Percentiles rank a stretch among this genome's conserved stretches.
Evolutionary conservation across 2,888 invertebrate species (phyloP).

Genomic region (Ormyrus pomaceus): DNA sequence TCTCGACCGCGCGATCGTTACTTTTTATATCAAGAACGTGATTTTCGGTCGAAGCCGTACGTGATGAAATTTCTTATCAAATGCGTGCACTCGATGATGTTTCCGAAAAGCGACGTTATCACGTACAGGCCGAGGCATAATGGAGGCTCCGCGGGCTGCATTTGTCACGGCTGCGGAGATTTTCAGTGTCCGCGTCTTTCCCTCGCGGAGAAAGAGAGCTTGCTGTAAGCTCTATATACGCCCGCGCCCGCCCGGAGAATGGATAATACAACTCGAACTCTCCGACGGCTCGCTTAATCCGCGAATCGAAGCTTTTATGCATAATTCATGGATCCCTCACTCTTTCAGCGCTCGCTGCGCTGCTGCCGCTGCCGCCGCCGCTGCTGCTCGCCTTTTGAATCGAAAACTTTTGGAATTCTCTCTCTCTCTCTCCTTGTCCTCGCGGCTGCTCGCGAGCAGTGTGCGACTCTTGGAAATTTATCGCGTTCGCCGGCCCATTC

Average conservation of each 20-base stretch:
- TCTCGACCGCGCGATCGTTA: constrained; percentile 57
- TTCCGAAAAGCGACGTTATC: constrained; percentile 24
- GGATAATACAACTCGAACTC: constrained; percentile 67
- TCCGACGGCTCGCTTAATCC: constrained; percentile 67
- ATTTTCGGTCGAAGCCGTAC: constrained; percentile 47
- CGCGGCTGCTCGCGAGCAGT: background rate
- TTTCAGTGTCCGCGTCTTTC: constrained; percentile 1
- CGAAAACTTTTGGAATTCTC: constrained; percentile 71
- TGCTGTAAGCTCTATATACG: constrained; percentile 30
- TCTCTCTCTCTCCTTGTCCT: constrained; percentile 56
- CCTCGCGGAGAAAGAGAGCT: background rate
- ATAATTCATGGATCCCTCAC: constrained; percentile 68
- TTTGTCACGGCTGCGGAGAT: constrained; percentile 20
- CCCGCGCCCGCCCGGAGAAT: constrained; percentile 61
- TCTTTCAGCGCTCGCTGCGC: constrained; percentile 5
- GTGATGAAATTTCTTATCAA: constrained; percentile 41
- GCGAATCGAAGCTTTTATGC: constrained; percentile 75
- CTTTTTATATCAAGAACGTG: constrained; percentile 61
- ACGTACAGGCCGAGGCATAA: constrained; percentile 9
- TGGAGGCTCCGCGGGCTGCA: constrained; percentile 18
- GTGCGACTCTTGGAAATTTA: constrained; percentile 50
- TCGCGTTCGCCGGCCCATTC: constrained; percentile 47
- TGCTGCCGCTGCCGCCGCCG: constrained; percentile 38
- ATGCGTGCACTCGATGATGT: constrained; percentile 24
- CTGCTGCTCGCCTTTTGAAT: constrained; percentile 66